These are phyloP conservation scores for Catharus ustulatus DNA, from an alignment of 2,797 vertebrate species.

Conservation along the genomic window DNA sequence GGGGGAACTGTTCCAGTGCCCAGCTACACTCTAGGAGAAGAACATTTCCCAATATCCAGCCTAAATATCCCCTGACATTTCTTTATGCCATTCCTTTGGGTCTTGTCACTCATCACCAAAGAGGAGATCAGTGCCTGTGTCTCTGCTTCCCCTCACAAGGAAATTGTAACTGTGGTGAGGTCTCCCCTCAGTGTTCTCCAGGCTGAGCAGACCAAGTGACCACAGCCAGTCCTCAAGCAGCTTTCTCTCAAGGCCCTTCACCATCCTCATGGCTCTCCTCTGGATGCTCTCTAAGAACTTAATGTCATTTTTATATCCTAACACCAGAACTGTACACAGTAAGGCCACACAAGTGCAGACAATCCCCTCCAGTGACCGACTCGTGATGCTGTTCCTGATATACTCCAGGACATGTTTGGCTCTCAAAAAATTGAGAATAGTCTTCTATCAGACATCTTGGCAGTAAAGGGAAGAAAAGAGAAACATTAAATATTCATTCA, in stretches of 20 bases:
- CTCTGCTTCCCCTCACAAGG: accelerated
- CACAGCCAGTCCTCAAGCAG: accelerated
- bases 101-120: not conserved
- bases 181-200: not conserved
- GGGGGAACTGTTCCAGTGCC: too few species aligned
- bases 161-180: accelerated
- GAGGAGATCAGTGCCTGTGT: not conserved
- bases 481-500: not conserved
- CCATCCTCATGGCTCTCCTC: not conserved
- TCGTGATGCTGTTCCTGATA: not conserved
- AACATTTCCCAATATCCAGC: not conserved
- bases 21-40: not conserved
- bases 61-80: not conserved
- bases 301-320: too few species aligned
- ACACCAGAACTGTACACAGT: not conserved
- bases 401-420: accelerated
- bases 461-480: not conserved
- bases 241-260: not conserved
- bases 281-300: not conserved
- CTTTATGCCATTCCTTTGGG: not conserved
- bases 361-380: too few species aligned
- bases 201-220: not conserved
- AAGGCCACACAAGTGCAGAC: not conserved
- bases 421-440: not conserved
- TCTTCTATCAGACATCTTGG: not conserved